Conservation (phyloP, 1,140 invertebrate species). For the Callitettix versicolor region DNA sequence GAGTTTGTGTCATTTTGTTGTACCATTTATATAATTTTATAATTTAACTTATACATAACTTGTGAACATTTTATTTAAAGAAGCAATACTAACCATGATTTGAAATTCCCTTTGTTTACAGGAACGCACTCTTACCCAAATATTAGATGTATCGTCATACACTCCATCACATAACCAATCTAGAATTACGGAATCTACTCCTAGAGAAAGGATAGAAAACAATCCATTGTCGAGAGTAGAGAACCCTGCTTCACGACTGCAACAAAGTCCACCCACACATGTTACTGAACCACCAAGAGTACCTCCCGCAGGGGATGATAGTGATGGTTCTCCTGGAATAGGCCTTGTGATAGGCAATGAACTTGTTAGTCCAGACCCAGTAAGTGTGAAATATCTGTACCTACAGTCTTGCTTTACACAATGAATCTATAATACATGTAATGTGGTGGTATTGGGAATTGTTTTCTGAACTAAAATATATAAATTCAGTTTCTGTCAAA, state of each 20-base stretch:
- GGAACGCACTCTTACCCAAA: constrained; percentile 21
- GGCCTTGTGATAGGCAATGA: constrained; percentile 61
- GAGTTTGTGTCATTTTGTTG: no score
- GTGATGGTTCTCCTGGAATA: constrained; percentile 27
- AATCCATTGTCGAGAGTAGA: neutral
- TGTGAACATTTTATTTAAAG: no score
- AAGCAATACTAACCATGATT: no score
- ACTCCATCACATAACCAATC: neutral
- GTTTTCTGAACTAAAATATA: no score
- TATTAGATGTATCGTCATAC: neutral
- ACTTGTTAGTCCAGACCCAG: constrained; percentile 52
- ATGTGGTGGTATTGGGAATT: no score
- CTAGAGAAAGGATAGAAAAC: no score
- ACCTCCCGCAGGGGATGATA: neutral
- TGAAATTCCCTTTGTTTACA: neutral
- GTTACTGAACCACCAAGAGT: neutral
- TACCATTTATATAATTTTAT: no score
- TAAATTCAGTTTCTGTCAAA: no score
- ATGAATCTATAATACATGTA: no score
- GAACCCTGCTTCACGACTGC: neutral
- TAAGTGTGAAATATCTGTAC: constrained; percentile 33
- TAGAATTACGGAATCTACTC: no score
- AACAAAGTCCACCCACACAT: neutral
- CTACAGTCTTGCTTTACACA: neutral
- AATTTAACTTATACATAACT: no score